These are phyloP conservation scores for Glaucidium brasilianum DNA, from an alignment of 2,113 vertebrate genomes.

Conservation along the genomic window DNA sequence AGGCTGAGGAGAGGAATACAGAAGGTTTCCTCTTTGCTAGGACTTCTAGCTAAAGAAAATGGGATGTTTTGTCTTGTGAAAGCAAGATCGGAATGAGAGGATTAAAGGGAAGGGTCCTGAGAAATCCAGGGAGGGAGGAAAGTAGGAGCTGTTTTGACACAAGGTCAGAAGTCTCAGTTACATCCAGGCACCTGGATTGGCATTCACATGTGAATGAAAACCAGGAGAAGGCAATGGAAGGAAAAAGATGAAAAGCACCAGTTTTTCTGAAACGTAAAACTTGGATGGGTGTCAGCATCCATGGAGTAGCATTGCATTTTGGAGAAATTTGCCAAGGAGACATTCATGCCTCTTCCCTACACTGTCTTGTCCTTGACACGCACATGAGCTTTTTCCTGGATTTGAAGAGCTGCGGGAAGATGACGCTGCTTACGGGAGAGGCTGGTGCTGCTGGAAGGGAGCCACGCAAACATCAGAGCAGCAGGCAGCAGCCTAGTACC, in stretches of 20 bases:
- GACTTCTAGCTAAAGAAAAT: background rate
- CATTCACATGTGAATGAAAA: background rate
- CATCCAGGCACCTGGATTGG: background rate
- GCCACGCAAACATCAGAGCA: rapidly evolving
- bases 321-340: background rate
- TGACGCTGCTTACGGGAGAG: rapidly evolving
- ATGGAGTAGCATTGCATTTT: background rate
- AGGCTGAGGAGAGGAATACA: background rate
- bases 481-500: background rate
- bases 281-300: background rate
- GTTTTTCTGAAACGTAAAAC: rapidly evolving
- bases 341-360: background rate
- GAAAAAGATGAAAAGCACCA: background rate
- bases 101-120: background rate
- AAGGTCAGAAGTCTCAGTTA: background rate
- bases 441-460: background rate
- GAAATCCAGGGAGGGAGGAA: background rate
- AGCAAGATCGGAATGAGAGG: background rate
- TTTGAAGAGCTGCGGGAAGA: background rate
- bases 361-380: background rate
- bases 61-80: background rate
- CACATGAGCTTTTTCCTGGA: rapidly evolving
- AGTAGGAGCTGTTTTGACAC: background rate
- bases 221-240: background rate
- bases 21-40: background rate